phyloP scores from a whole-genome alignment of 1,140 invertebrate species.

The Argopecten irradians region DNA sequence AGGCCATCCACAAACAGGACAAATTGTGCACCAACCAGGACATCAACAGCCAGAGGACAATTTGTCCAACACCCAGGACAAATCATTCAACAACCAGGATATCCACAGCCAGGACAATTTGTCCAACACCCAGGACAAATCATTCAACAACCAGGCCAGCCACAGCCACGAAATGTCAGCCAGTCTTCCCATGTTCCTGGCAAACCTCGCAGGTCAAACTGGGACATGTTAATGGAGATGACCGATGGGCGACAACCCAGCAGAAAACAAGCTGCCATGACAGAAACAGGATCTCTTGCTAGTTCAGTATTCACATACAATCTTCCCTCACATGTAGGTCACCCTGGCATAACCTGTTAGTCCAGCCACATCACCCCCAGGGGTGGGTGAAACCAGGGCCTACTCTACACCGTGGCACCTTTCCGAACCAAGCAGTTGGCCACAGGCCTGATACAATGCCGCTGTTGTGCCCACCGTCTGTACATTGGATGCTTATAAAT shows the following conservation, averaged over 20 bases:
- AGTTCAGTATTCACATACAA: conserved; percentile 63
- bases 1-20: neutral
- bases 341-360: neutral
- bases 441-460: neutral
- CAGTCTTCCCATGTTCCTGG: conserved; percentile 33
- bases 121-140: too few relatives aligned
- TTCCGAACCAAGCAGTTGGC: neutral
- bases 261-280: conserved; percentile 36
- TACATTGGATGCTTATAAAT: neutral
- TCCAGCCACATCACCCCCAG: too few relatives aligned
- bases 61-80: neutral
- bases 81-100: neutral
- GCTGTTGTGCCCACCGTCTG: neutral
- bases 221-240: conserved; percentile 57
- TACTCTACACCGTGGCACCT: too few relatives aligned
- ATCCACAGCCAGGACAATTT: neutral
- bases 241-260: conserved; percentile 50
- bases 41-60: neutral
- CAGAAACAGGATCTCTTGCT: conserved; percentile 54
- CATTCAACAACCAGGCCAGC: neutral
- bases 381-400: neutral
- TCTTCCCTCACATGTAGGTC: conserved; percentile 34
- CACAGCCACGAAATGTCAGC: too few relatives aligned
- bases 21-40: neutral
- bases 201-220: conserved; percentile 58